Evolutionary conservation across 2,113 vertebrate genomes (phyloP).

Genomic region (Ancistrus triradiatus): DNA sequence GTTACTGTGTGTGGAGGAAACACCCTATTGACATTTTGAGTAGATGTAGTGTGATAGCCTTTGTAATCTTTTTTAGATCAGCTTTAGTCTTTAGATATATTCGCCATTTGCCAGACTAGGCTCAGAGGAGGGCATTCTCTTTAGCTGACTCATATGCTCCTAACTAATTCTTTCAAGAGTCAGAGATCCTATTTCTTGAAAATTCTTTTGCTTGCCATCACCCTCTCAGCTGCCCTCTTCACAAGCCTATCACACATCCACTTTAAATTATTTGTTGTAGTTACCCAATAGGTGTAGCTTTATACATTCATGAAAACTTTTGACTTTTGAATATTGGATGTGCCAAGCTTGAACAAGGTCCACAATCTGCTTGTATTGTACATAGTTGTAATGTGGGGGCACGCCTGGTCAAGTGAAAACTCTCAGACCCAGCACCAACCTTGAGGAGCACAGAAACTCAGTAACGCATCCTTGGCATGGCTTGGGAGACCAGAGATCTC

Average conservation of each 20-base stretch:
- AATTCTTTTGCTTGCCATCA: slow-evolving; percentile 4
- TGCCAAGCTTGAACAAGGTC: too few relatives aligned
- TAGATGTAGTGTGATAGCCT: slow-evolving; percentile 52
- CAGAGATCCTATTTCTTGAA: not conserved
- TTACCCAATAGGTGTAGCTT: too few relatives aligned
- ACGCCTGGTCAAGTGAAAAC: too few relatives aligned
- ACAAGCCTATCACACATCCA: not conserved
- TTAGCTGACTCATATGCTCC: too few relatives aligned
- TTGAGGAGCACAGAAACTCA: too few relatives aligned
- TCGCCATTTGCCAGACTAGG: slow-evolving; percentile 23
- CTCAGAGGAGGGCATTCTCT: slow-evolving; percentile 1
- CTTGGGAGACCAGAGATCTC: too few relatives aligned
- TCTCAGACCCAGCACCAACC: too few relatives aligned
- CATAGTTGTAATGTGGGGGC: too few relatives aligned
- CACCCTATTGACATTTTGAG: slow-evolving; percentile 54
- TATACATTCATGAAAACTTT: too few relatives aligned
- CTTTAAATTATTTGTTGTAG: not conserved
- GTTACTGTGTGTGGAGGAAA: slow-evolving; percentile 65
- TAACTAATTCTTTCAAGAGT: not conserved
- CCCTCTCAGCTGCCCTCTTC: slow-evolving; percentile 3
- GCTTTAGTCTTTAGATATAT: slow-evolving; percentile 24
- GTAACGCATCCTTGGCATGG: too few relatives aligned
- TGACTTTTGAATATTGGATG: too few relatives aligned
- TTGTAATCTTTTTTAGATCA: slow-evolving; percentile 22
- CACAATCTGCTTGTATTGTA: too few relatives aligned